Evolutionary conservation across 2,113 vertebrate genomes (phyloP).

Genomic region (Opisthocomus hoazin): DNA sequence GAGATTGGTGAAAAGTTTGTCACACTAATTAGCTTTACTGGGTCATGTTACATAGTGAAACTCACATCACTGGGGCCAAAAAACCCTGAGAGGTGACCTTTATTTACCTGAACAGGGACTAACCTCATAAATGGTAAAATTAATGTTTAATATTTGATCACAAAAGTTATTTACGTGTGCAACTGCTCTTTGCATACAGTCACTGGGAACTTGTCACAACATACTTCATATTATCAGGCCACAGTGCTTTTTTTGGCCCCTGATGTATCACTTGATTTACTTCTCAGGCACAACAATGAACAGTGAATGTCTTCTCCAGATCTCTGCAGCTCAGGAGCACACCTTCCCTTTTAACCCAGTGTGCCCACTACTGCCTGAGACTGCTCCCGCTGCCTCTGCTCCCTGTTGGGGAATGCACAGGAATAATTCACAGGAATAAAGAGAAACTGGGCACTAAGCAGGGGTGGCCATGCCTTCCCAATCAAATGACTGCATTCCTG

Average conservation of each 20-base stretch:
- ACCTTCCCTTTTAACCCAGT: fast-evolving
- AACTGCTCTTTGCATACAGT: neutral
- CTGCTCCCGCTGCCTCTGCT: neutral
- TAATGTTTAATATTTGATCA: neutral
- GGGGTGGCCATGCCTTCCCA: neutral
- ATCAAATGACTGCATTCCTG: neutral
- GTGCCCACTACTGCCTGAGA: fast-evolving
- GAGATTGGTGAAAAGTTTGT: neutral
- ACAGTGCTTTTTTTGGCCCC: neutral
- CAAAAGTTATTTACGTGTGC: neutral
- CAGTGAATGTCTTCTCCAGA: neutral
- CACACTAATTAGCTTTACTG: neutral
- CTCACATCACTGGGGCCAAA: neutral
- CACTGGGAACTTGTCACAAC: neutral
- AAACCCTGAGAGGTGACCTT: neutral
- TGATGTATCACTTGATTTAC: neutral
- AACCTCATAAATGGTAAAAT: neutral
- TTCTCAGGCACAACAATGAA: neutral
- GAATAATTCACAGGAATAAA: neutral
- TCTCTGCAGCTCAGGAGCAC: neutral
- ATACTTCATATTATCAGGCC: neutral
- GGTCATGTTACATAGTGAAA: neutral
- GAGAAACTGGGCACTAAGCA: neutral
- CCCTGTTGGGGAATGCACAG: neutral
- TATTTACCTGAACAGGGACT: neutral